These are phyloP conservation scores for Anas georgica DNA, from an alignment of 2,797 vertebrate genomes.

Conservation along the genomic window DNA sequence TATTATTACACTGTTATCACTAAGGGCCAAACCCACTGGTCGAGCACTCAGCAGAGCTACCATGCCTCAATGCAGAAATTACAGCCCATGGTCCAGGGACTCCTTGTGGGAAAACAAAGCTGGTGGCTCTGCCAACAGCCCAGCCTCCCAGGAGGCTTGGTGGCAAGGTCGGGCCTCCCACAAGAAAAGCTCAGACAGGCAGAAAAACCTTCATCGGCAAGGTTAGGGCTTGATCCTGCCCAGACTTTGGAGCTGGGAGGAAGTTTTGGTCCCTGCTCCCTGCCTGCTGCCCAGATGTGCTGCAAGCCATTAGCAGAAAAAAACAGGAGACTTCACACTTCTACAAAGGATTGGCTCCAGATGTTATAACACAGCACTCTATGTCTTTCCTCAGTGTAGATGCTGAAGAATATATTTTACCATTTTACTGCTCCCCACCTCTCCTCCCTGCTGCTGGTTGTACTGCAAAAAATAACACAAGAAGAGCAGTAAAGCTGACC, in stretches of 20 bases:
- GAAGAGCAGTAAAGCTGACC: not conserved
- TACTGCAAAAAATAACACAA: not conserved
- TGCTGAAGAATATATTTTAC: not conserved
- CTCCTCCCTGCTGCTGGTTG: not conserved
- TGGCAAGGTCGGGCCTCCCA: not conserved
- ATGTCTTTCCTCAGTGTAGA: not conserved
- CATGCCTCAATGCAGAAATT: not conserved
- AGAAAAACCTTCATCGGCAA: not conserved
- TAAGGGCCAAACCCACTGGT: not conserved
- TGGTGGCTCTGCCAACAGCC: not conserved
- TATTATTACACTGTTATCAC: not conserved
- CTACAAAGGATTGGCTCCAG: not conserved
- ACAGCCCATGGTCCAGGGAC: not conserved
- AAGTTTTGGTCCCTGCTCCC: too few species aligned
- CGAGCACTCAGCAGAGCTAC: not conserved
- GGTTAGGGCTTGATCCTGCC: not conserved
- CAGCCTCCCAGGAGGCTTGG: rapidly evolving
- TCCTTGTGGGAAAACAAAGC: not conserved
- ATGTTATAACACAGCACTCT: not conserved
- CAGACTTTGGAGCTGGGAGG: too few species aligned
- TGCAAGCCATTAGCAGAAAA: not conserved
- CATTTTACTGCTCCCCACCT: not conserved
- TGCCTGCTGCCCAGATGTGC: not conserved
- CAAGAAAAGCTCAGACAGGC: not conserved
- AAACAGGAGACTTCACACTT: not conserved